phyloP scores from a whole-genome alignment of 2,113 vertebrate genomes.

The Brienomyrus longianalis region DNA sequence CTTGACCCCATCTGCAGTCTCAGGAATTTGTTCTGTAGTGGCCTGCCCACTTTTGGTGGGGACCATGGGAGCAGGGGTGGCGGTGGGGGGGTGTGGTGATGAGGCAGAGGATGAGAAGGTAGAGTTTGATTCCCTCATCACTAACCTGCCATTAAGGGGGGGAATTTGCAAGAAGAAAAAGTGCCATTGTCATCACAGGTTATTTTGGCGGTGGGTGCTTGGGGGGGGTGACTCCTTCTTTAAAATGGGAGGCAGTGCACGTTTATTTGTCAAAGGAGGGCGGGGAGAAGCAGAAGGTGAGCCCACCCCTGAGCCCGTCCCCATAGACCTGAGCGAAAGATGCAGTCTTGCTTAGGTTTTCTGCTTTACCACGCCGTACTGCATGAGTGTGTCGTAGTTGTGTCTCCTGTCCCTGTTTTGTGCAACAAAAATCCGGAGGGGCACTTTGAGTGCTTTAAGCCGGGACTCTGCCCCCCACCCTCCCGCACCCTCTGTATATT shows the following conservation, averaged over 20 bases:
- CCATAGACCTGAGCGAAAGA: neutral
- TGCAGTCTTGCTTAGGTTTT: slow-evolving; percentile 24
- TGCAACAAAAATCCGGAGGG: neutral
- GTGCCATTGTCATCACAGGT: neutral
- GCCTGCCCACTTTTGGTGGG: neutral
- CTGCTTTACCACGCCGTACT: slow-evolving; percentile 18
- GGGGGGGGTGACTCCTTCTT: neutral
- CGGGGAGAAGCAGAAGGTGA: neutral
- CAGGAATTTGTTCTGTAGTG: slow-evolving; percentile 14
- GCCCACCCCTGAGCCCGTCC: neutral
- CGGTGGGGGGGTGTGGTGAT: too few species aligned
- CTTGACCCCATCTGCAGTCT: neutral
- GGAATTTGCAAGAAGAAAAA: neutral
- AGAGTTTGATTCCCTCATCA: neutral
- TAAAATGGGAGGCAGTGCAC: neutral
- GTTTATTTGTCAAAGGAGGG: neutral
- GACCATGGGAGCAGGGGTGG: neutral
- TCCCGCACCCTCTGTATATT: neutral
- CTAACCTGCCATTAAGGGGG: neutral
- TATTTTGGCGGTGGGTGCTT: neutral
- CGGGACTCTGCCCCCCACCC: neutral
- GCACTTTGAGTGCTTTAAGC: neutral
- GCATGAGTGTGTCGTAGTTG: slow-evolving; percentile 23
- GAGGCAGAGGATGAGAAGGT: neutral
- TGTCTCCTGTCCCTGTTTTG: neutral